Conservation (phyloP, 2,888 invertebrate genomes). For the Andrena trimmerana region DNA sequence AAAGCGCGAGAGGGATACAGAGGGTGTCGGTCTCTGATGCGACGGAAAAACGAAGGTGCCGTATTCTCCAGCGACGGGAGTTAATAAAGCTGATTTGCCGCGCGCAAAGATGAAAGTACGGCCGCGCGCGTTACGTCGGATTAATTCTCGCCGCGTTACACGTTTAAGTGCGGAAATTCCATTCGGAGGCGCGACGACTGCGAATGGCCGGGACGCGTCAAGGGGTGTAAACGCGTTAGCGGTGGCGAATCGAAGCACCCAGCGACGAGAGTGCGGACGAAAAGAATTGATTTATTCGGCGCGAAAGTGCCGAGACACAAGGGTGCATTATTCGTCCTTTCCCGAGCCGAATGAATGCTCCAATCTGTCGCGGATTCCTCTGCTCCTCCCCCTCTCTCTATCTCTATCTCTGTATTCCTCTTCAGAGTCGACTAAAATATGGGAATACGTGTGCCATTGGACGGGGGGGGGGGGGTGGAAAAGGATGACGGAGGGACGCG, state of each 20-base stretch:
- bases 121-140: not conserved
- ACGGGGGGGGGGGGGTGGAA: not conserved
- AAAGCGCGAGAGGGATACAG: slow-evolving; percentile 39
- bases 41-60: slow-evolving; percentile 23
- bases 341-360: slow-evolving; percentile 57
- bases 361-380: slow-evolving; percentile 61
- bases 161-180: not conserved
- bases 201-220: not conserved
- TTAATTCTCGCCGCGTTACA: not conserved
- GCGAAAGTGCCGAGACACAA: slow-evolving; percentile 48
- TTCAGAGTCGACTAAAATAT: slow-evolving; percentile 61
- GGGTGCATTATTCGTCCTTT: slow-evolving; percentile 35
- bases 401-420: slow-evolving; percentile 16
- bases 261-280: not conserved
- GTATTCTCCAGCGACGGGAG: slow-evolving; percentile 6
- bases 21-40: slow-evolving; percentile 6
- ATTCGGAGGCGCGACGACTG: not conserved
- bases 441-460: slow-evolving; percentile 53
- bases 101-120: slow-evolving; percentile 8
- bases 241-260: not conserved
- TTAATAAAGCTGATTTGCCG: slow-evolving; percentile 46
- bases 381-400: not conserved
- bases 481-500: slow-evolving; percentile 25
- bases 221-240: not conserved
- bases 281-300: slow-evolving; percentile 50